Conservation (phyloP, 2,888 invertebrate genomes). For the Tanytarsus gracilentus region DNA sequence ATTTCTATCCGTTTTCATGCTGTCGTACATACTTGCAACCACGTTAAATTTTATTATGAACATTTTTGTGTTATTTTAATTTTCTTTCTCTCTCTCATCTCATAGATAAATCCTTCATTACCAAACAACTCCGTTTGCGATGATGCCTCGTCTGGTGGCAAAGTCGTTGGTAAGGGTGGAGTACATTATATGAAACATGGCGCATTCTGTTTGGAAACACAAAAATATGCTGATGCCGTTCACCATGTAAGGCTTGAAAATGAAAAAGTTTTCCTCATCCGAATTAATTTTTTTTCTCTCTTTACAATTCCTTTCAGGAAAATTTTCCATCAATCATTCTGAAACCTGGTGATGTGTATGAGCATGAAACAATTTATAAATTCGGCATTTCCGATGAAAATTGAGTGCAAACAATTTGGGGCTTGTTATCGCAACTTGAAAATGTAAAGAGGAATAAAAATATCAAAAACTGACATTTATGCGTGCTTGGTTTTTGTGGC, state of each 20-base stretch:
- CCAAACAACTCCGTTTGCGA: slow-evolving; percentile 7
- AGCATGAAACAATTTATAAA: slow-evolving; percentile 63
- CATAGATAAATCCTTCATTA: slow-evolving; percentile 20
- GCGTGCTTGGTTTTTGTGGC: too few species aligned
- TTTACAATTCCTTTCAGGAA: slow-evolving; percentile 45
- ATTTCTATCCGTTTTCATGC: too few species aligned
- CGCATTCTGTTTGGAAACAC: slow-evolving; percentile 82
- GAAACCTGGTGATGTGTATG: slow-evolving; percentile 62
- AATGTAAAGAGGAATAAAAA: too few species aligned
- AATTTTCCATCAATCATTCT: slow-evolving; percentile 67
- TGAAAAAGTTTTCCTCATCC: neutral
- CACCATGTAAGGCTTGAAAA: slow-evolving; percentile 56
- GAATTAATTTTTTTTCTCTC: slow-evolving; percentile 3
- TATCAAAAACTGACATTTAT: too few species aligned
- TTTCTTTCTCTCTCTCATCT: neutral
- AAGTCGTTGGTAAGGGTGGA: slow-evolving; percentile 61
- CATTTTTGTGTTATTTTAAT: neutral
- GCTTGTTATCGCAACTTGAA: too few species aligned
- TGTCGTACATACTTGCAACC: too few species aligned
- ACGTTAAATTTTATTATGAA: neutral
- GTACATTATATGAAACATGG: slow-evolving; percentile 65
- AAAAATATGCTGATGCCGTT: slow-evolving; percentile 84
- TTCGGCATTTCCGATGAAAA: slow-evolving; percentile 47
- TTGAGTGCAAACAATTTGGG: too few species aligned
- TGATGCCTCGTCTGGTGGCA: slow-evolving; percentile 7